Evolutionary conservation across 2,888 invertebrate species (phyloP).

Genomic region (Galerucella nymphaeae): DNA sequence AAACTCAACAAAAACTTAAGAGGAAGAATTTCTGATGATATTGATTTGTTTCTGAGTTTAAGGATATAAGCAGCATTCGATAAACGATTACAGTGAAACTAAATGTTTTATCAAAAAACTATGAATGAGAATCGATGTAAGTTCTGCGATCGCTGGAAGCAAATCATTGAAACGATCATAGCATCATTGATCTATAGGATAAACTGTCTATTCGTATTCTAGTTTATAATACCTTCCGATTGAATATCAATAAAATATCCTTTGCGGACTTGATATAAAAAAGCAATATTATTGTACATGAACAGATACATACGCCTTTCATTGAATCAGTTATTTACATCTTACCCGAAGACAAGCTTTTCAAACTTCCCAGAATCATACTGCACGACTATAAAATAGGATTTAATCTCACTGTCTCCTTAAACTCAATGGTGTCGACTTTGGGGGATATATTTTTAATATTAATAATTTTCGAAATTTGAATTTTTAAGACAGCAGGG

Average conservation of each 20-base stretch:
- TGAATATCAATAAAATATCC: slow-evolving; percentile 31
- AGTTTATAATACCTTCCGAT: slow-evolving; percentile 20
- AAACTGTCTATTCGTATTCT: slow-evolving; percentile 5
- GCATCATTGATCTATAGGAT: not conserved
- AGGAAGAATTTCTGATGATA: too few species aligned
- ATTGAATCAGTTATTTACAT: slow-evolving; percentile 35
- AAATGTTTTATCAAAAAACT: too few species aligned
- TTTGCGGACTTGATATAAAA: slow-evolving; percentile 23
- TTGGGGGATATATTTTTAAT: not conserved
- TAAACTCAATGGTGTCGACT: slow-evolving; percentile 16
- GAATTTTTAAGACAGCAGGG: too few species aligned
- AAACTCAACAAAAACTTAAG: too few species aligned
- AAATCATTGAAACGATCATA: slow-evolving; percentile 5
- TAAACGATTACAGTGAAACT: too few species aligned
- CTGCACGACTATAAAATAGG: slow-evolving; percentile 51
- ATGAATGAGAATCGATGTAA: slow-evolving; percentile 9
- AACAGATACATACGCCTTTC: slow-evolving; percentile 23
- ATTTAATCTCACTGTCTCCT: slow-evolving; percentile 49
- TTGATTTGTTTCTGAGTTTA: too few species aligned
- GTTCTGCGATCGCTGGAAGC: not conserved
- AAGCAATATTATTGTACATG: slow-evolving; percentile 27
- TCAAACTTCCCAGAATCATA: slow-evolving; percentile 50
- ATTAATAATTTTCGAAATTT: too few species aligned
- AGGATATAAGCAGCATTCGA: too few species aligned
- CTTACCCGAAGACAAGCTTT: slow-evolving; percentile 40